Evolutionary conservation across 2,797 vertebrate species (phyloP).

Genomic region (Peromyscus eremicus): DNA sequence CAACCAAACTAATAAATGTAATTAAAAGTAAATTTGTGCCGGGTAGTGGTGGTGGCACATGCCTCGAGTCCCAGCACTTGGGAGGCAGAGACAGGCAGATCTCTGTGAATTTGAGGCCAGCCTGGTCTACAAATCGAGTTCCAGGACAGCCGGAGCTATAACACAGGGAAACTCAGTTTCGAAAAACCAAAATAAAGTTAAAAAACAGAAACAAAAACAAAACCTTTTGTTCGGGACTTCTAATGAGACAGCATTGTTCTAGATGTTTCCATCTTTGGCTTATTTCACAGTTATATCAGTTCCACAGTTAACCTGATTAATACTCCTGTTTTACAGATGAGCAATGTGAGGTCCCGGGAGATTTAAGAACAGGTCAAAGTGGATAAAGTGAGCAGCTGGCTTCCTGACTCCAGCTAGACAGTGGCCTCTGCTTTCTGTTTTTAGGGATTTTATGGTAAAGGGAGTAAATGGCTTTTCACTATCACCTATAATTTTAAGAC

Average conservation of each 20-base stretch:
- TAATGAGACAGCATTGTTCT: fast-evolving
- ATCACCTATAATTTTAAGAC: neutral
- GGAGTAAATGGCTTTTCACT: neutral
- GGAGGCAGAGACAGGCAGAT: neutral
- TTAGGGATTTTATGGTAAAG: neutral
- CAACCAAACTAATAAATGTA: neutral
- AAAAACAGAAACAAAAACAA: too few relatives aligned
- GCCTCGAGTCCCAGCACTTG: neutral
- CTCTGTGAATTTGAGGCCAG: neutral
- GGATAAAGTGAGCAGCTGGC: neutral
- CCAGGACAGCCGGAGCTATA: neutral
- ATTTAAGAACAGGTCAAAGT: neutral
- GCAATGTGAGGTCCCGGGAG: neutral
- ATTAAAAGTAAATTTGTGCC: neutral
- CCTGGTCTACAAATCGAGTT: neutral
- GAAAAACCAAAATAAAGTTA: too few relatives aligned
- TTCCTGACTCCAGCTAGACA: neutral
- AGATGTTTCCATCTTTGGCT: neutral
- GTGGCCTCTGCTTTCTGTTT: neutral
- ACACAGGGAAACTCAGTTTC: neutral
- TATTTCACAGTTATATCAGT: neutral
- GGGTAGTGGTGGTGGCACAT: neutral
- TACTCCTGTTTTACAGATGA: neutral
- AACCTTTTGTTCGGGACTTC: neutral
- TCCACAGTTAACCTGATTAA: neutral